Conservation (phyloP, 1,140 invertebrate species). For the Drosophila simulans region DNA sequence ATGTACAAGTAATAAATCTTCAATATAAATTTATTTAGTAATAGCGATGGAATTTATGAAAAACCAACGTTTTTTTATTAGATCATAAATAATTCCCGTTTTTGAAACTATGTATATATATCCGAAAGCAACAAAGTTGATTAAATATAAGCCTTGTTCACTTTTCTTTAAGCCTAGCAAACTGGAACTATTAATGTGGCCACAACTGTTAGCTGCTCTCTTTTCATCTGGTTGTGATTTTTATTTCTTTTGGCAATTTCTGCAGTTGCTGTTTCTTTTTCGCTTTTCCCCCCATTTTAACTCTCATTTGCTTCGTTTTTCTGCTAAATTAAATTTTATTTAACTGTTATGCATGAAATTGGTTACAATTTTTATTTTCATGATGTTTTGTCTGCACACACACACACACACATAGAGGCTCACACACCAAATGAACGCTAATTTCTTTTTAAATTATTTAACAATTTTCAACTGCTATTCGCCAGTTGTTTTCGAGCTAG, state of each 20-base stretch:
- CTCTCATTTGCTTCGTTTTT: conserved; percentile 60
- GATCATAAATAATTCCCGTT: too few relatives aligned
- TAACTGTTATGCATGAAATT: conserved; percentile 78
- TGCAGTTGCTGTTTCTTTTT: conserved; percentile 38
- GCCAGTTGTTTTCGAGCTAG: conserved; percentile 31
- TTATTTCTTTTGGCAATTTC: conserved; percentile 55
- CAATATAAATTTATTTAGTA: too few relatives aligned
- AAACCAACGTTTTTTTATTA: too few relatives aligned
- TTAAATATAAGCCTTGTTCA: background rate
- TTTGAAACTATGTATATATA: too few relatives aligned
- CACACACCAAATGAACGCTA: conserved; percentile 61
- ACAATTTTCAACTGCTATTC: conserved; percentile 66
- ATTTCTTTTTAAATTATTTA: conserved; percentile 83
- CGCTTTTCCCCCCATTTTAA: conserved; percentile 27
- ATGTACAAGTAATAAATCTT: too few relatives aligned
- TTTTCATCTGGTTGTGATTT: conserved; percentile 45
- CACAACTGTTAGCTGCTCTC: conserved; percentile 9
- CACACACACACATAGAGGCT: conserved; percentile 9
- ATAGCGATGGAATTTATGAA: too few relatives aligned
- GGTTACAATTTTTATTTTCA: conserved; percentile 71
- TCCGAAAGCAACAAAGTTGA: too few relatives aligned
- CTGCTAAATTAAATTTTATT: conserved; percentile 81
- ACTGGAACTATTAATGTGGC: background rate
- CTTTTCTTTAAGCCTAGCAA: background rate
- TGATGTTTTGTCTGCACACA: conserved; percentile 51